These are phyloP conservation scores for Mimachlamys varia DNA, from an alignment of 2,888 invertebrate species.

Conservation along the genomic window DNA sequence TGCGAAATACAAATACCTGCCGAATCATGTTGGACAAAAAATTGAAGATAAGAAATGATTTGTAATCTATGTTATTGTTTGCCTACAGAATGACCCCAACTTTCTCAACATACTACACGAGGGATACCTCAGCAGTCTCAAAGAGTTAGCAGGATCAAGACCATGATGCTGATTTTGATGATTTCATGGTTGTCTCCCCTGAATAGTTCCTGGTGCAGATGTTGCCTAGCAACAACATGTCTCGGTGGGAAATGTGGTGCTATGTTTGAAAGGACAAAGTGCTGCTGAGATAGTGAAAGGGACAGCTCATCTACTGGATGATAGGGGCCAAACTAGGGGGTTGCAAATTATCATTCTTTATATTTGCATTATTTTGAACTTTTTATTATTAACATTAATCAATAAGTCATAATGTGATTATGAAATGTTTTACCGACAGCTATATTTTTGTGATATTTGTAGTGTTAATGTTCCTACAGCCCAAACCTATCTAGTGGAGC, in stretches of 20 bases:
- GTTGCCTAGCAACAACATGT: conserved; percentile 28
- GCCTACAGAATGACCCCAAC: conserved; percentile 88
- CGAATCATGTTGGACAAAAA: too few species aligned
- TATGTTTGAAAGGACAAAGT: conserved; percentile 2
- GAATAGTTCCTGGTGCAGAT: conserved; percentile 24
- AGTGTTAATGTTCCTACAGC: background rate
- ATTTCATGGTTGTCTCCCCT: conserved; percentile 8
- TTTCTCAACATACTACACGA: conserved; percentile 95
- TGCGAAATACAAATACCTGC: too few species aligned
- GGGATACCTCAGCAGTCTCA: conserved; percentile 90
- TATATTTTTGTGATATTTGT: conserved; percentile 36
- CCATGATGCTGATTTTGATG: conserved; percentile 44
- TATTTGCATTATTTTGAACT: conserved; percentile 4
- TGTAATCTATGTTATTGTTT: conserved; percentile 69
- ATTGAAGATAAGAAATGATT: too few species aligned
- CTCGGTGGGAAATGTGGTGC: conserved; percentile 2
- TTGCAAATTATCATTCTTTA: conserved; percentile 11
- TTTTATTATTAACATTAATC: background rate
- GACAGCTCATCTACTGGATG: background rate
- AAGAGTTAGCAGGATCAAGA: conserved; percentile 58
- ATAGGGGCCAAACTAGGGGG: conserved; percentile 25
- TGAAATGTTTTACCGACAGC: conserved; percentile 25
- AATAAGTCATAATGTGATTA: conserved; percentile 28
- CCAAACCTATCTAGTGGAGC: background rate
- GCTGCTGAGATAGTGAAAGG: background rate